Percentiles rank a stretch among this genome's conserved stretches.
Evolutionary conservation across 2,888 invertebrate species (phyloP).

Genomic region (Gonocerus acuteangulatus): DNA sequence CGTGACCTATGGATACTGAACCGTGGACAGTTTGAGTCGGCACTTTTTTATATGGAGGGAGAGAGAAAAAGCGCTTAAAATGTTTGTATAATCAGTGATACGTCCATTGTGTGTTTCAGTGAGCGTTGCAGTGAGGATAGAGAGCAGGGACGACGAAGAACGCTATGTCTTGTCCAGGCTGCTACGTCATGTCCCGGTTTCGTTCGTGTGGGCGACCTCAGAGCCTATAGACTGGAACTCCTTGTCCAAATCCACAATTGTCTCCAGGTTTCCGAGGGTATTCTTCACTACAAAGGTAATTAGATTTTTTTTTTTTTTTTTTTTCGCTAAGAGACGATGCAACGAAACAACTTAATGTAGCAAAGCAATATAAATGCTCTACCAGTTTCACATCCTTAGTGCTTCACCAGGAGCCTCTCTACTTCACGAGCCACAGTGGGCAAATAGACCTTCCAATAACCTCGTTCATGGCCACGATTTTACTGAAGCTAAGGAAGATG

Average conservation of each 20-base stretch:
- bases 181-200: conserved; percentile 69
- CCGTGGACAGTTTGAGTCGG: no score
- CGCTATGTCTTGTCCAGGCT: conserved; percentile 65
- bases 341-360: background rate
- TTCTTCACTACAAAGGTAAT: conserved; percentile 84
- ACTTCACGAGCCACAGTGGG: background rate
- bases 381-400: background rate
- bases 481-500: no score
- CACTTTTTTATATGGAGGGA: no score
- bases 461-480: no score
- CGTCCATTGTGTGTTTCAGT: no score
- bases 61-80: no score
- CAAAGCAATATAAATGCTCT: background rate
- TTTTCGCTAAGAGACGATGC: background rate
- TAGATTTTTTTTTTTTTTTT: background rate
- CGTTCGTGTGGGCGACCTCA: conserved; percentile 84
- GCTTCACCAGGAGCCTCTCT: background rate
- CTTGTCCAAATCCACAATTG: conserved; percentile 58
- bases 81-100: no score
- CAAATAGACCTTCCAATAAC: no score
- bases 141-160: conserved; percentile 46
- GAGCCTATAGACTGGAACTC: conserved; percentile 69
- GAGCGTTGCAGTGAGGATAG: conserved; percentile 29
- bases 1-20: no score
- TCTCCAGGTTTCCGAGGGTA: conserved; percentile 75